Evolutionary conservation across 1,140 invertebrate species (phyloP), one percentile per base, ranked within the genome.

Genomic region (Pemphigus obesinymphae): DNA sequence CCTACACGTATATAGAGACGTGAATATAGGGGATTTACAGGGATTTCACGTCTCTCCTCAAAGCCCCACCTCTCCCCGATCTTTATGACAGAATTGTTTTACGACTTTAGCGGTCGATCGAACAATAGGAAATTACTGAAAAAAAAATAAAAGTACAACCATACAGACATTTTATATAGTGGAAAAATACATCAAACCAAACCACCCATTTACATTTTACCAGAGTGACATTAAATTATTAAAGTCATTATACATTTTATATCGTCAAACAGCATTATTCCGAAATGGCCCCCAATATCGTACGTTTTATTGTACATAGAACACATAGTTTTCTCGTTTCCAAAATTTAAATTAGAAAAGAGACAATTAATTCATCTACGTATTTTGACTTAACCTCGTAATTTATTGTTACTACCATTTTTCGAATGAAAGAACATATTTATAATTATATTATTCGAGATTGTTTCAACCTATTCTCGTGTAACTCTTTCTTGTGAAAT

Each of bases 1-100:
- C 37, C 66, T 43, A 45, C 43, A n/a, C 20, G 48, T 45, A 34
- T 55, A 55, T 55, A 37, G 48, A 23, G 29, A 34, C 48, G 20
- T 2, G 26, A 8, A 40, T 55, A 34, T 40, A 55, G n/a, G n/a
- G 29, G 73, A 76, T 76, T 76, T 76, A 55, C 20, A 34, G 31
- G 29, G 26, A 3, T 76, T 76, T 37, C 15, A 8, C 11, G 29
- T 50, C 31, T 34, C 10, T 26, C 17, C 45, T 8, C 48, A 37
- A 50, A 76, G 10, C 50, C 48, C n/a, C n/a, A n/a, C n/a, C n/a
- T 45, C 20, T 23, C 20, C 10, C 17, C 72, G 20, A 53, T 53
- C 45, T 53, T 76, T 53, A 50, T 55, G 48, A 76, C 29, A 26
- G 50, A 34, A 76, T 53, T 76, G 50, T 55, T 76, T 76, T 76